Base-by-base conservation (phyloP, 2,888 invertebrate genomes). In the Tetranychus piercei region DNA sequence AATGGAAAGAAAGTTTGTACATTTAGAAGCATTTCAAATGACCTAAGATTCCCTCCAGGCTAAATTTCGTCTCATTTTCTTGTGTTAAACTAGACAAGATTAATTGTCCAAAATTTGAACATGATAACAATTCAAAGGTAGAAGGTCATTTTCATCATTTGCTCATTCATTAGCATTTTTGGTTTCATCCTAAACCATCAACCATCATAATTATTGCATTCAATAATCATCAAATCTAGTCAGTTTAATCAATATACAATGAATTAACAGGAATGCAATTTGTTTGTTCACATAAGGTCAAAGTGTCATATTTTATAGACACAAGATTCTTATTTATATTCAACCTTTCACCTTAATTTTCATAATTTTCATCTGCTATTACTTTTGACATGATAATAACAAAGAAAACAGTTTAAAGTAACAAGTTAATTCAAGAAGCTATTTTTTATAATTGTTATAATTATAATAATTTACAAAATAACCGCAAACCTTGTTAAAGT, bases 351-450 rank as follows among this genome's bases (percentile, higher is more conserved):
- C 34, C 34, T 34, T 34, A 4, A 34, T 34, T 34, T 34, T 34
- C 34, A 34, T 34, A 34, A 34, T 34, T 34, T 55, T 55, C 9
- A 55, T 55, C 15, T 55, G 9, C 55, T 55, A 15, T 55, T 55
- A 55, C 15, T 55, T 55, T 55, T 55, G 55, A 55, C 55, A 55
- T 15, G 15, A 55, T 55, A 55, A 55, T 15, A 55, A 15, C 55
- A 15, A 55, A 1, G 1, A 55, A 55, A 15, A 55, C 55, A 55
- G 55, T 55, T 9, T 55, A 15, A 55, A 15, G 55, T 55, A 15
- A 55, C 55, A 55, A 55, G 55, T 55, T 55, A 55, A 55, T 55
- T 55, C 55, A 55, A 55, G 55, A 55, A 55, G 55, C 55, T 55
- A 5, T 34, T 23, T 34, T 34, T 34, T 34, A 34, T 34, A 34